Evolutionary conservation across 2,113 vertebrate genomes (phyloP).

Genomic region (Cochlearius cochlearius): DNA sequence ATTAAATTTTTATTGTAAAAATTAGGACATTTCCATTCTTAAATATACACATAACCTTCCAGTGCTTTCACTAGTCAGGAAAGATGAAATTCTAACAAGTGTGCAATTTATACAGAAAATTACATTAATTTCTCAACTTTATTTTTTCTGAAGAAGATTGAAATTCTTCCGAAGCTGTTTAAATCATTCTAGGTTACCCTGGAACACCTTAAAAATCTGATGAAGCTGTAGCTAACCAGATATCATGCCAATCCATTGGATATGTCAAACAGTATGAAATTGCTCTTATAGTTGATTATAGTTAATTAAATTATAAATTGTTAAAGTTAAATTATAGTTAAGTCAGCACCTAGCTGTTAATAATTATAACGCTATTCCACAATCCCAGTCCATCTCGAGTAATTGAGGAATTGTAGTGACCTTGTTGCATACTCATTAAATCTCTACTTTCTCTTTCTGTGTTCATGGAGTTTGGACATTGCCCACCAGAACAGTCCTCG

Average conservation of each 20-base stretch:
- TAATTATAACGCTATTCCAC: not conserved
- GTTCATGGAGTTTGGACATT: not conserved
- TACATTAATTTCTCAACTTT: not conserved
- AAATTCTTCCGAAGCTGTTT: not conserved
- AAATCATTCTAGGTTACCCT: not conserved
- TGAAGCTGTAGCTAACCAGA: not conserved
- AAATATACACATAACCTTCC: not conserved
- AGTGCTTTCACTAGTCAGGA: not conserved
- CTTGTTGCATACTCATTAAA: not conserved
- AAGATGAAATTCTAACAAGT: not conserved
- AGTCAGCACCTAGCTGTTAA: not conserved
- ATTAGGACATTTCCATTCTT: not conserved
- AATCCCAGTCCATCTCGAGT: not conserved
- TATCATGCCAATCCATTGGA: not conserved
- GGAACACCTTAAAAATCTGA: not conserved
- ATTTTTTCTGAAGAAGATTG: not conserved
- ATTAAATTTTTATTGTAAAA: not conserved
- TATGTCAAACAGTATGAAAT: not conserved
- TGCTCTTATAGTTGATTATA: not conserved
- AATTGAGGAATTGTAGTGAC: not conserved
- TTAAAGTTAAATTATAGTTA: not conserved
- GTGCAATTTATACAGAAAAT: not conserved
- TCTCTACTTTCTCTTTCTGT: not conserved
- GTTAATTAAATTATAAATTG: not conserved
- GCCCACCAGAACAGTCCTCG: fast-evolving